These are phyloP conservation scores for Steinernema khuongi DNA, from an alignment of 1,140 invertebrate species.

Conservation along the genomic window DNA sequence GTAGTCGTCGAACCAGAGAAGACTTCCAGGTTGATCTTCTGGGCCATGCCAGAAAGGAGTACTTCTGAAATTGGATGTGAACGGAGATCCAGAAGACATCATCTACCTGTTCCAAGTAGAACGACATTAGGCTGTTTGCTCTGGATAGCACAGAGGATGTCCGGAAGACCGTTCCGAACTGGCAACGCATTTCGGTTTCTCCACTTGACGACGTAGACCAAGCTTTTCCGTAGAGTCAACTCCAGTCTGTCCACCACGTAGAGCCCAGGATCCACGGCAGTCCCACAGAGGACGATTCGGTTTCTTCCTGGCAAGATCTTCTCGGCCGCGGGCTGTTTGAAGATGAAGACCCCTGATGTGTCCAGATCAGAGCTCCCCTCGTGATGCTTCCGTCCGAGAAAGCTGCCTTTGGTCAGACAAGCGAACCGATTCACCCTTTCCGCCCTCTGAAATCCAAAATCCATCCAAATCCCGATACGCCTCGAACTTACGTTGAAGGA, in stretches of 20 bases:
- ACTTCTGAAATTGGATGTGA: too few species aligned
- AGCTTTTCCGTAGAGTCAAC: not conserved
- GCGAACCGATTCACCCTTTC: slow-evolving; percentile 2
- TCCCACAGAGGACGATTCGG: not conserved
- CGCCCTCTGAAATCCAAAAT: not conserved
- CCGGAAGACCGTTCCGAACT: not conserved
- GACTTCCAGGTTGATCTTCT: not conserved
- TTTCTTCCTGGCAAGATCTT: not conserved
- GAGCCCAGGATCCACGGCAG: not conserved
- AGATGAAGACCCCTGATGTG: not conserved
- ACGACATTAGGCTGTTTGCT: not conserved
- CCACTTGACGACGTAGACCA: not conserved
- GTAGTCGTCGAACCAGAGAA: not conserved
- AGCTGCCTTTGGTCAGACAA: slow-evolving; percentile 2
- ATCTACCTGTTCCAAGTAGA: not conserved
- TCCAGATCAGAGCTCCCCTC: not conserved
- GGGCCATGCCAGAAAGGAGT: not conserved
- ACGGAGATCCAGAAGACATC: too few species aligned
- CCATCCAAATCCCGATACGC: not conserved
- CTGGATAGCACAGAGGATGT: slow-evolving; percentile 7
- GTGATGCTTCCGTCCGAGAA: not conserved
- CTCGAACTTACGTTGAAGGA: not conserved
- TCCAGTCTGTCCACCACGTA: not conserved
- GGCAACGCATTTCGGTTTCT: not conserved
- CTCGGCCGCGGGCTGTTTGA: not conserved